These are phyloP conservation scores for Tetragonisca angustula DNA, from an alignment of 2,888 invertebrate species.

Conservation along the genomic window DNA sequence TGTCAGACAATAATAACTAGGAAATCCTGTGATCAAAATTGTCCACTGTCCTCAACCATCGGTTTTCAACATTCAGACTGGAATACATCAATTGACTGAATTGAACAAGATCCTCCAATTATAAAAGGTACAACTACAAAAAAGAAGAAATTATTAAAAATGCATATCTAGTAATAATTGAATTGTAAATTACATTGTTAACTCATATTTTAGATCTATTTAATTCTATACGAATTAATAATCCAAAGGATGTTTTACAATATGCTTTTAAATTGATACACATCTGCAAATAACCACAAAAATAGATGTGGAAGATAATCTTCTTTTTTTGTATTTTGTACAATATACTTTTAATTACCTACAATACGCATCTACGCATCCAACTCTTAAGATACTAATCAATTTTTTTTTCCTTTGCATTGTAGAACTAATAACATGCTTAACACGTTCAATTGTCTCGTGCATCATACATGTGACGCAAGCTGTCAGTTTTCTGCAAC, in stretches of 20 bases:
- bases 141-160: neutral
- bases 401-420: neutral
- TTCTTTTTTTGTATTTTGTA: too few relatives aligned
- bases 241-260: too few relatives aligned
- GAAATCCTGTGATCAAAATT: neutral
- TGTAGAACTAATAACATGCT: neutral
- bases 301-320: too few relatives aligned
- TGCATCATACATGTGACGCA: neutral
- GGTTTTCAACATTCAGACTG: neutral
- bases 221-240: too few relatives aligned
- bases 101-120: too few relatives aligned
- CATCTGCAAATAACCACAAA: too few relatives aligned
- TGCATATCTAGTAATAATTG: too few relatives aligned
- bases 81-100: neutral
- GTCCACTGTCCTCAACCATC: neutral
- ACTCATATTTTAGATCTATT: too few relatives aligned
- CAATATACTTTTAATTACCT: too few relatives aligned
- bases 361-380: too few relatives aligned
- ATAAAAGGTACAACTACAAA: neutral
- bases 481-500: neutral
- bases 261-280: too few relatives aligned
- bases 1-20: neutral
- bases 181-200: too few relatives aligned
- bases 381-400: neutral
- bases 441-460: slow-evolving; percentile 4